Evolutionary conservation across 2,888 invertebrate species (phyloP).

Genomic region (Nymphalis polychloros): DNA sequence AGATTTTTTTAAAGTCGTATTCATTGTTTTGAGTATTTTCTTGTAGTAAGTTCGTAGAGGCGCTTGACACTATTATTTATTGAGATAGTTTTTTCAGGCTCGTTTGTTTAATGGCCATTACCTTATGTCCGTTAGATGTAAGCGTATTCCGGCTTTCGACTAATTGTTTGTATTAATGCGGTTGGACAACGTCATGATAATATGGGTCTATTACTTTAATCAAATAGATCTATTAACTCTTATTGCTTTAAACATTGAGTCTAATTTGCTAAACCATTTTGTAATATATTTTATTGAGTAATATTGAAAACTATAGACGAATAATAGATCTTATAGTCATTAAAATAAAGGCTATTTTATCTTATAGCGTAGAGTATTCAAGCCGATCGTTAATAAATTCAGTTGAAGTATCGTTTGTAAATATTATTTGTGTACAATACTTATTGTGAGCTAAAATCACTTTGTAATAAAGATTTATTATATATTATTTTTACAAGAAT

Average conservation of each 20-base stretch:
- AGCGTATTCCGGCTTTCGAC: conserved; percentile 20
- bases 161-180: conserved; percentile 27
- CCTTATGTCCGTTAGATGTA: conserved; percentile 27
- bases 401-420: too few species aligned
- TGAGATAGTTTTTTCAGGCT: conserved; percentile 17
- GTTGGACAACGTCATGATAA: conserved; percentile 7
- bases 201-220: conserved; percentile 3
- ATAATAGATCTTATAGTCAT: neutral
- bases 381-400: neutral
- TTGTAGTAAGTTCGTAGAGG: neutral
- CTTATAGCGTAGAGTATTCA: neutral
- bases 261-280: neutral
- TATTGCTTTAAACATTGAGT: conserved; percentile 2
- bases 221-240: neutral
- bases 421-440: too few species aligned
- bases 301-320: too few species aligned
- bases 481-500: too few species aligned
- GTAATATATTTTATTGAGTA: neutral
- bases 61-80: neutral
- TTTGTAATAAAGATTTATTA: too few species aligned
- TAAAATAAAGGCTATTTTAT: neutral
- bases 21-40: too few species aligned
- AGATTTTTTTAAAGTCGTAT: too few species aligned
- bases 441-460: too few species aligned
- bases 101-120: conserved; percentile 24